Conservation (phyloP, 1,140 invertebrate species). For the Probaryconus sp. region DNA sequence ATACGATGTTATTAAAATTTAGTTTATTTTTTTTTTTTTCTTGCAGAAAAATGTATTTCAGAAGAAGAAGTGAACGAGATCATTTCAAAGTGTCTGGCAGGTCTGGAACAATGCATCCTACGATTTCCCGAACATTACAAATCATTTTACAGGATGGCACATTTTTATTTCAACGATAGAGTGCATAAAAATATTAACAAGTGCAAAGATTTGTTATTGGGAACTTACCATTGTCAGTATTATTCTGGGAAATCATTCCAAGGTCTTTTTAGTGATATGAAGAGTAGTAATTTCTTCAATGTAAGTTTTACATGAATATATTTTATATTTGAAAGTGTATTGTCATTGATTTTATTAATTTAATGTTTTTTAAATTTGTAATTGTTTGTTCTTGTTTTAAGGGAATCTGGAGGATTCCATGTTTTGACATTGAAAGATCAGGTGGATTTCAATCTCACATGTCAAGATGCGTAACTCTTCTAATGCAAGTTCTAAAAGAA, state of each 20-base stretch:
- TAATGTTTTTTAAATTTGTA: not conserved
- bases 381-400: constrained; percentile 68
- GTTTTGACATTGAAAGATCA: constrained; percentile 92
- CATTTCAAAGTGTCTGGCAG: constrained; percentile 83
- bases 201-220: constrained; percentile 85
- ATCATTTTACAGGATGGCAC: constrained; percentile 90
- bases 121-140: constrained; percentile 96
- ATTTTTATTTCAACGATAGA: constrained; percentile 89
- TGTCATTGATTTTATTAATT: not conserved
- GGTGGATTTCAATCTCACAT: constrained; percentile 95
- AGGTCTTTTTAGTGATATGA: constrained; percentile 92
- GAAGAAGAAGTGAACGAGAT: constrained; percentile 73
- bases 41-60: constrained; percentile 70
- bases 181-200: constrained; percentile 83
- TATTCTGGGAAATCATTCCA: constrained; percentile 81
- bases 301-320: constrained; percentile 75
- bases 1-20: constrained; percentile 14
- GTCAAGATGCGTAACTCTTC: constrained; percentile 88
- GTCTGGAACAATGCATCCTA: constrained; percentile 89
- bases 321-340: constrained; percentile 21
- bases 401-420: constrained; percentile 95
- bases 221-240: constrained; percentile 81
- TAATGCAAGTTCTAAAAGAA: constrained; percentile 89
- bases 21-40: constrained; percentile 73
- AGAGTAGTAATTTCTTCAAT: constrained; percentile 93